These are phyloP conservation scores for Toxonevra muliebris DNA, from an alignment of 2,888 invertebrate genomes.

Conservation along the genomic window DNA sequence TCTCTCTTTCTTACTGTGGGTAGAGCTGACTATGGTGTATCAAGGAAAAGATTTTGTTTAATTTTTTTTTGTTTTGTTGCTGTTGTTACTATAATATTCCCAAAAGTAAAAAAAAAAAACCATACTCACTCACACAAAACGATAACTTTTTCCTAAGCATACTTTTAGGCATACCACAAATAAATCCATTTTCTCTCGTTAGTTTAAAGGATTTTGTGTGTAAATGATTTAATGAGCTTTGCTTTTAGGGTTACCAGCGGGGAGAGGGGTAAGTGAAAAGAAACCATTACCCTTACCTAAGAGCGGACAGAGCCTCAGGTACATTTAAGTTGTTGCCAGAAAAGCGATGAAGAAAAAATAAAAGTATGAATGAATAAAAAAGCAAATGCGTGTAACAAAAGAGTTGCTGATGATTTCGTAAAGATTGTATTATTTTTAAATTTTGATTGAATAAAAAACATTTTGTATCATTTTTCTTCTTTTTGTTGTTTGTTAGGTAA, in stretches of 20 bases:
- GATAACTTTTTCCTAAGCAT: too few species aligned
- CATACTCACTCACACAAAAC: background rate
- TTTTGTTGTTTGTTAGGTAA: background rate
- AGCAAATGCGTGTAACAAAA: too few species aligned
- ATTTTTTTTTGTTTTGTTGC: background rate
- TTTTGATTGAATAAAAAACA: background rate
- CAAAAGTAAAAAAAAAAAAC: background rate
- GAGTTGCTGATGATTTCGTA: constrained; percentile 12
- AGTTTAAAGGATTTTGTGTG: constrained; percentile 19
- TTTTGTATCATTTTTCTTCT: constrained; percentile 5
- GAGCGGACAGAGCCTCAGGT: too few species aligned
- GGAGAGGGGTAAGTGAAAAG: too few species aligned
- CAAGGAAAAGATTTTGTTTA: background rate
- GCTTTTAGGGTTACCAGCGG: too few species aligned
- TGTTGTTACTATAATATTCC: too few species aligned
- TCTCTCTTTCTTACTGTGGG: background rate
- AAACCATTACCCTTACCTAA: too few species aligned
- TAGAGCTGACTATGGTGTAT: too few species aligned
- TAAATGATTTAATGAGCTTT: constrained; percentile 24
- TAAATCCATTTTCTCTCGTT: background rate
- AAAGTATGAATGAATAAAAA: too few species aligned
- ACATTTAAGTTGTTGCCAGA: too few species aligned
- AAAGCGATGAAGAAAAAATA: too few species aligned
- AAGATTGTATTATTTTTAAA: too few species aligned
- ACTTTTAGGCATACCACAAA: background rate